A percentile compares a stretch with the other conserved stretches of the same genome.
Conservation (phyloP, 2,888 invertebrate species). For the Synanthedon myopaeformis region DNA sequence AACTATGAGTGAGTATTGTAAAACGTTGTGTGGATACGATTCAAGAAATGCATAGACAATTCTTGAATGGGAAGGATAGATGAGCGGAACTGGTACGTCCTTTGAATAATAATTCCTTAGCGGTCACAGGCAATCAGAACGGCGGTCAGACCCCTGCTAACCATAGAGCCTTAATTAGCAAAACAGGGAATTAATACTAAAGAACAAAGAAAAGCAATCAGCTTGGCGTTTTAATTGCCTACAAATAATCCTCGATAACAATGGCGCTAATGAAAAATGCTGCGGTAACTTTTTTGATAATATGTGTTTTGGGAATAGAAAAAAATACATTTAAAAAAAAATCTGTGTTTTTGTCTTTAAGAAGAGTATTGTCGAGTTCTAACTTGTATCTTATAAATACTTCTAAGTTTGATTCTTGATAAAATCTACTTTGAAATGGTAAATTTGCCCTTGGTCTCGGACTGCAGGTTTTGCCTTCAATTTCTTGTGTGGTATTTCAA, state of each 20-base stretch:
- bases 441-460: no score
- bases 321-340: no score
- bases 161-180: slow-evolving; percentile 47
- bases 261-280: slow-evolving; percentile 19
- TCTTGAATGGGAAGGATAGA: slow-evolving; percentile 34
- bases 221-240: slow-evolving; percentile 27
- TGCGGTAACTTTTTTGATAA: slow-evolving; percentile 17
- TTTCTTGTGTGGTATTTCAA: no score
- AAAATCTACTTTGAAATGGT: no score
- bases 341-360: no score
- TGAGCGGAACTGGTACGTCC: slow-evolving; percentile 29
- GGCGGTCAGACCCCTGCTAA: slow-evolving; percentile 31
- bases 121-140: slow-evolving; percentile 42
- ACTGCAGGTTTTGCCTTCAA: no score
- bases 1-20: not conserved
- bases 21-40: not conserved
- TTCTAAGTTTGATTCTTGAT: no score
- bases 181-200: slow-evolving; percentile 12
- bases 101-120: slow-evolving; percentile 42
- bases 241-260: slow-evolving; percentile 4
- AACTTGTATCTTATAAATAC: no score
- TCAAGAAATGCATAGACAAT: slow-evolving; percentile 27
- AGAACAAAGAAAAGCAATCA: slow-evolving; percentile 16
- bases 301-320: no score
- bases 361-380: no score